Base-by-base conservation (phyloP, 2,113 vertebrate species). In the Burhinus bistriatus region DNA sequence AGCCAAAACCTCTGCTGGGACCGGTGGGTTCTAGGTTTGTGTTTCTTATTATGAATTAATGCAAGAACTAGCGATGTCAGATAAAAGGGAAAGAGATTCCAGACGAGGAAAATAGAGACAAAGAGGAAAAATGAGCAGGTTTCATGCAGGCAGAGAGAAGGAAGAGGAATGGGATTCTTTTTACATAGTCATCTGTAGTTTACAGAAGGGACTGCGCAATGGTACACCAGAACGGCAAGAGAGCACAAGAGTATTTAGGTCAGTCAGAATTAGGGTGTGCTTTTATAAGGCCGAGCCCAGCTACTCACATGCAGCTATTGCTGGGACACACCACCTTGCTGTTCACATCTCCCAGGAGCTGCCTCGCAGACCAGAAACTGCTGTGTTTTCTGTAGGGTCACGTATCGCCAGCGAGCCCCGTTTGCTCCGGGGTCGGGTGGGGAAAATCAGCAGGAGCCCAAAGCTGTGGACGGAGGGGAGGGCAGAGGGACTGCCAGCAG, bases 371-470 rank as follows among this genome's bases (percentile, higher is more conserved):
- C 38, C 71, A 83, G 27, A 5, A 75, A 21, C 38, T 44, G n/a
- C 49, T 18, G 55, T 2, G 8, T 73, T 87, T 54, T 29, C 62
- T 36, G 11, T 3, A 52, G n/a, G 25, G 26, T 54, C n/a, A 13
- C 29, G 7, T 7, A 32, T 7, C 22, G 45, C 19, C 18, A 40
- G 23, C 6, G 6, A 58, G 42, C 15, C 20, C 42, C 9, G 6
- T 36, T 42, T 45, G 20, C 26, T 44, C 14, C 0, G 0, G 21
- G n/a, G 5, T 59, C 36, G 6, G 44, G 30, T 11, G 30, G 34
- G 45, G 42, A 44, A n/a, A 68, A 44, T 25, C 26, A 58, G 42
- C 73, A 62, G 40, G 29, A 85, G 8, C 36, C 15, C 44, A 34
- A 38, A 62, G 64, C 11, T 71, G 68, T 11, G 32, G 51, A 16